Conservation (phyloP, 2,797 vertebrate species). For the Setipinna tenuifilis region DNA sequence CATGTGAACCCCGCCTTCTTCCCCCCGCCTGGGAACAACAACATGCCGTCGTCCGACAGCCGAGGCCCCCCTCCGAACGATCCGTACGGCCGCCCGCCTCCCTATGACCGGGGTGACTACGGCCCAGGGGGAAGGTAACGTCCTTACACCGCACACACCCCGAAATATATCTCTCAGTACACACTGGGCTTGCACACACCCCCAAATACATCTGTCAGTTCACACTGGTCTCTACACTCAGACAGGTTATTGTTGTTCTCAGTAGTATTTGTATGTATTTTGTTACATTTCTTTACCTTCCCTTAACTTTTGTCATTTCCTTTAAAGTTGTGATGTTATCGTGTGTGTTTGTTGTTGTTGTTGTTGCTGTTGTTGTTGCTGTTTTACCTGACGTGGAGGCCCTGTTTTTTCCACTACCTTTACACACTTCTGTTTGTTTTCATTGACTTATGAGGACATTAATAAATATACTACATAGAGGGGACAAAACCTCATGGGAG, state of each 20-base stretch:
- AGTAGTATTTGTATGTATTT: background rate
- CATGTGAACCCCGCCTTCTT: conserved; percentile 99
- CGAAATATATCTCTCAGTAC: no score
- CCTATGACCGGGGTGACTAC: conserved; percentile 95
- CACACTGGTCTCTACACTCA: background rate
- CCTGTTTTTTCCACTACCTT: background rate
- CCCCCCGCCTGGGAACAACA: conserved; percentile 94
- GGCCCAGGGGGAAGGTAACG: conserved; percentile 93
- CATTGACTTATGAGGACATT: background rate
- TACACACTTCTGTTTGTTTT: background rate
- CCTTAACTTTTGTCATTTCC: background rate
- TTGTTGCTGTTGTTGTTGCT: background rate
- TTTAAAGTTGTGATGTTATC: background rate
- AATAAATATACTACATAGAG: background rate
- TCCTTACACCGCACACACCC: background rate
- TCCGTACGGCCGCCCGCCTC: conserved; percentile 92
- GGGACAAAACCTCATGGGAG: background rate
- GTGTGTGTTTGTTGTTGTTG: background rate
- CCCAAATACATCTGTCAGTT: background rate
- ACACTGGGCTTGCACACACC: background rate
- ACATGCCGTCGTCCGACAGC: conserved; percentile 91
- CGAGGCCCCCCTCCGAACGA: conserved; percentile 90
- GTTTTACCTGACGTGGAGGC: background rate
- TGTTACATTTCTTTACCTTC: background rate
- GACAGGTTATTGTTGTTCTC: background rate